Evolutionary conservation across 2,113 vertebrate species (phyloP).

Genomic region (Platycercus adscitus): DNA sequence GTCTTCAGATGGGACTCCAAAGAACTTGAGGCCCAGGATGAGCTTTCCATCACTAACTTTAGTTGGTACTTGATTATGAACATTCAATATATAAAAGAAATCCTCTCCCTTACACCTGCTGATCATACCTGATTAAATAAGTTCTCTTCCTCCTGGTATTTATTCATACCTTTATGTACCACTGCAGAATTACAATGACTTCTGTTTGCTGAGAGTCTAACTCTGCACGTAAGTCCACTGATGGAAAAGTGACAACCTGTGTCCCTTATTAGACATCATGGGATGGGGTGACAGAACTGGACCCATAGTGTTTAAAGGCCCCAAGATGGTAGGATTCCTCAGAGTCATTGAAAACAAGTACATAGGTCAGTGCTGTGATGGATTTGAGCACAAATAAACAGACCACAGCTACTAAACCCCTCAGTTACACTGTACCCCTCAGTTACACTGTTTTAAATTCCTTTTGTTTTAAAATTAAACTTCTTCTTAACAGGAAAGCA

Average conservation of each 20-base stretch:
- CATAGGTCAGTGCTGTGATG: background rate
- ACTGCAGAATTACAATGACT: background rate
- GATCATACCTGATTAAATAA: background rate
- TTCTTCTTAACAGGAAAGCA: background rate
- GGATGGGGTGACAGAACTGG: background rate
- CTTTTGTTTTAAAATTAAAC: background rate
- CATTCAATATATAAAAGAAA: background rate
- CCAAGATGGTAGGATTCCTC: background rate
- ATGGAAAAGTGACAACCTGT: background rate
- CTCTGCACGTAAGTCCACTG: background rate
- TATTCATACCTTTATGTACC: background rate
- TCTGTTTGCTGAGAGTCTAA: background rate
- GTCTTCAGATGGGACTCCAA: background rate
- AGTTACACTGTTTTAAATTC: background rate
- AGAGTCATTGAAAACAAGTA: background rate
- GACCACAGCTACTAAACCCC: background rate
- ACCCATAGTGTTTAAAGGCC: background rate
- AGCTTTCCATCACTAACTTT: background rate
- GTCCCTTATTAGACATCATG: background rate
- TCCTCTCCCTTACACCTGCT: background rate
- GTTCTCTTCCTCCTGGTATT: background rate
- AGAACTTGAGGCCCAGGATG: background rate
- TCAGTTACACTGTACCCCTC: background rate
- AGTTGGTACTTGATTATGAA: background rate
- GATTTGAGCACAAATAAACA: background rate